A percentile compares a stretch with the other conserved stretches of the same genome.
phyloP scores from a whole-genome alignment of 23 tunicate species.

The Halocynthia aurantium region DNA sequence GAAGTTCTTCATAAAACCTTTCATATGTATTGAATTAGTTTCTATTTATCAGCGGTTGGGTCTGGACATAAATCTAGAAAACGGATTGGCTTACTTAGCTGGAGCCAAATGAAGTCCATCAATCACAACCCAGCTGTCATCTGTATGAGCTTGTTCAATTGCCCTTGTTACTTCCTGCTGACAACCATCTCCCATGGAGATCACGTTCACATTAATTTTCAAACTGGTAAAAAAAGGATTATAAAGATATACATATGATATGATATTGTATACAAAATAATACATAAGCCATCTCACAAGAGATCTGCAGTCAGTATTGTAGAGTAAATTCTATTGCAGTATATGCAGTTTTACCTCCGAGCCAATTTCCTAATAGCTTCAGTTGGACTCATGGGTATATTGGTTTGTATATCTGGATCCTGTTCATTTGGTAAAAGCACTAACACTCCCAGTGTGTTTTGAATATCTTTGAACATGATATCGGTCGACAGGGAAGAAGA shows the following conservation, averaged over 20 bases:
- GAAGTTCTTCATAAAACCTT: constrained; percentile 78
- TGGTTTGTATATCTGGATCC: constrained; percentile 35
- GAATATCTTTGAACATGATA: constrained; percentile 56
- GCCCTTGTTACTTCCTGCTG: constrained; percentile 61
- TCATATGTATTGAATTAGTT: background rate
- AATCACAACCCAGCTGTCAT: constrained; percentile 80
- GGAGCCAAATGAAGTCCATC: constrained; percentile 79
- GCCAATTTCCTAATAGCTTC: constrained; percentile 69
- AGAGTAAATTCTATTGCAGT: background rate
- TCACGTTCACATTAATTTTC: constrained; percentile 41
- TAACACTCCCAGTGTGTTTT: constrained; percentile 62
- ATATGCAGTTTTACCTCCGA: constrained; percentile 27
- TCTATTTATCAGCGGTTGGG: background rate
- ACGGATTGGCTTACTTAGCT: constrained; percentile 38
- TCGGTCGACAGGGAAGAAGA: constrained; percentile 21
- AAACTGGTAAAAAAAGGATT: constrained; percentile 11
- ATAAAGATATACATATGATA: background rate
- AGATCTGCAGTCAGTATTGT: background rate
- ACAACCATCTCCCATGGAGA: constrained; percentile 68
- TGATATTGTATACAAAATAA: background rate
- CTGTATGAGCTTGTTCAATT: constrained; percentile 54
- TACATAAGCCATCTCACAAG: background rate
- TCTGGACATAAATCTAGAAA: background rate
- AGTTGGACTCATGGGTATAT: constrained; percentile 41
- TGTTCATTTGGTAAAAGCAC: constrained; percentile 49